Evolutionary conservation across 35 echinoderm and acorn worm genomes (phyloP).

Genomic region (Diadema setosum): DNA sequence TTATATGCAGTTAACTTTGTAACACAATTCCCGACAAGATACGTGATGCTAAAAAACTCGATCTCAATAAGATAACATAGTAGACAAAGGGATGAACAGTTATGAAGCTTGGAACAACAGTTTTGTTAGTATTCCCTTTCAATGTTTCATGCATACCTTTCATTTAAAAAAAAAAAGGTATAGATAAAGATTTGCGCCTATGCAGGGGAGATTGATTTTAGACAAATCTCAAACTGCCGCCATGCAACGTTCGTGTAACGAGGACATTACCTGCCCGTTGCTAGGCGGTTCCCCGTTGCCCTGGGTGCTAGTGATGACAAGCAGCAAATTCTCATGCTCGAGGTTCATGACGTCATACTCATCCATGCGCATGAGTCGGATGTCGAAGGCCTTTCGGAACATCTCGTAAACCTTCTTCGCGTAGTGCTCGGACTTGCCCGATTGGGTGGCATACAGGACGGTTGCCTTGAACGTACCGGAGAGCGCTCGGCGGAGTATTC

Average conservation of each 20-base stretch:
- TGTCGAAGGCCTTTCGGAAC: slow-evolving; percentile 78
- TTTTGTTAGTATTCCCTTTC: not conserved
- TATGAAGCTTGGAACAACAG: too few relatives aligned
- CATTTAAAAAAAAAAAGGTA: not conserved
- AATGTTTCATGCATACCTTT: not conserved
- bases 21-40: too few relatives aligned
- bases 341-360: slow-evolving; percentile 79
- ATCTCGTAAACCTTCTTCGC: slow-evolving; percentile 67
- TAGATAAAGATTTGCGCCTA: too few relatives aligned
- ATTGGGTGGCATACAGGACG: slow-evolving; percentile 81
- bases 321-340: slow-evolving; percentile 68
- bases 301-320: slow-evolving; percentile 88
- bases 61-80: too few relatives aligned
- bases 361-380: slow-evolving; percentile 80
- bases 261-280: slow-evolving; percentile 90
- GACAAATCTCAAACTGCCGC: too few relatives aligned
- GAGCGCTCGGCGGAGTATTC: slow-evolving; percentile 65
- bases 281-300: slow-evolving; percentile 92
- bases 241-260: too few relatives aligned
- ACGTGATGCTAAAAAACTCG: too few relatives aligned
- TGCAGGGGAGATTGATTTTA: too few relatives aligned
- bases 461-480: slow-evolving; percentile 80
- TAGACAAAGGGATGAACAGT: too few relatives aligned
- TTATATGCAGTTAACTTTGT: too few relatives aligned
- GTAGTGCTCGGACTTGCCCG: slow-evolving; percentile 73